Evolutionary conservation across 2,888 invertebrate genomes (phyloP), one percentile per base, ranked within the genome.

Genomic region (Conchocele bisecta): DNA sequence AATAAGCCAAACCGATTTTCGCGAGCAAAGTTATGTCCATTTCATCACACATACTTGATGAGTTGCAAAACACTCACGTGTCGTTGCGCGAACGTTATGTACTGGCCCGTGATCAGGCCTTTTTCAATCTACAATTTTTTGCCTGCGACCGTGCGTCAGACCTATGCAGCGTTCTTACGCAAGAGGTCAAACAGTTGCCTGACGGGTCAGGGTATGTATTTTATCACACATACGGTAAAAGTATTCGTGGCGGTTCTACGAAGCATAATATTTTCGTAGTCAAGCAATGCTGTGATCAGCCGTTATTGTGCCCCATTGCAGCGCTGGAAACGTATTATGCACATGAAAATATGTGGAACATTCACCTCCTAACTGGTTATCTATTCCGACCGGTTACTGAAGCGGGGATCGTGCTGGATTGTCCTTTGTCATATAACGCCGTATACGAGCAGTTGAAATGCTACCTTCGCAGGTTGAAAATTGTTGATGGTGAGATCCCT

Each of bases 141-240:
- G 17, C 46, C 7, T 24, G 46, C n/a, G 46, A 46, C 17, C 7
- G 24, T 11, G 46, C 46, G 13, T 26, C 15, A 26, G 46, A 46
- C 17, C 15, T 46, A 13, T 11, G 7, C 5, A n/a, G 13, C 4
- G 28, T 33, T 17, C 15, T 33, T 3, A 17, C 24, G 17, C 35
- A 20, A 42, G 73, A 73, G 39, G 41, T 66, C 3, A 33, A 51
- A 20, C 29, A 37, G 20, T 41, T 67, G 22, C 13, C 15, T 50
- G 59, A 67, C 48, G 51, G 33, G 31, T 61, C 57, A 13, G 67
- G 67, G 7, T 35, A 59, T 2, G 61, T 67, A 5, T 63, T 72
- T 42, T 26, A 48, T 5, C 67, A 67, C 33, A 72, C 67, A 13
- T 72, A 60, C 57, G 73, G 73, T 15, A 68, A 58, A 74, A 60